Evolutionary conservation across 2,888 invertebrate genomes (phyloP), one percentile per base, ranked within the genome.

Genomic region (Junonia oenone): DNA sequence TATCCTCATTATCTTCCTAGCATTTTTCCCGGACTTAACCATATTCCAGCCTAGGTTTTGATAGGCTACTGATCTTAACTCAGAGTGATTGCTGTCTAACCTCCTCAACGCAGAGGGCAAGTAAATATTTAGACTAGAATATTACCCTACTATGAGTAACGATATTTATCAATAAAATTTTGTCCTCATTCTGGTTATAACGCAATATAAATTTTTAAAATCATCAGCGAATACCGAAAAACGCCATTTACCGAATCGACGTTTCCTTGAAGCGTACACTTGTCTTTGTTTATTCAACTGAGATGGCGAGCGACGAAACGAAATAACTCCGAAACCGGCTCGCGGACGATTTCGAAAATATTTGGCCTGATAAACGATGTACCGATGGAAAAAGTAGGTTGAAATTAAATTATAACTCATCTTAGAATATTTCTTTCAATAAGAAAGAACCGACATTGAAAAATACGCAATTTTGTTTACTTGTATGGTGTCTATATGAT

Each of bases 331-430:
- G 72, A 77, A 82, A 85, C 85, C 84, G 79, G 83, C 82, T 78
- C 67, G 71, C 67, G 71, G 76, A 77, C 79, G 78, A 86, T 84
- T 85, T 85, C 83, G 76, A 85, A 85, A 88, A 87, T 84, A 82
- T 84, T 83, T 81, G 73, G 80, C 77, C 74, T 78, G 78, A 82
- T 82, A 78, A 73, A 69, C 65, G 59, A 51, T 51, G 73, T 78
- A 83, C 63, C 51, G 78, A 52, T 59, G n/a, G 71, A 64, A 76
- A 46, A 57, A 47, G 47, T 51, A 38, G 15, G 11, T 11, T 19
- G n/a, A 48, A 49, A 45, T 22, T 26, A 6, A 6, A 19, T 37
- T 50, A 31, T 8, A 29, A n/a, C n/a, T n/a, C n/a, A n/a, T n/a
- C n/a, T n/a, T n/a, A n/a, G n/a, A n/a, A n/a, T n/a, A n/a, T n/a